A percentile compares a stretch with the other conserved stretches of the same genome.
phyloP scores from a whole-genome alignment of 2,888 invertebrate genomes.

The Polydrusus pterygomalis region DNA sequence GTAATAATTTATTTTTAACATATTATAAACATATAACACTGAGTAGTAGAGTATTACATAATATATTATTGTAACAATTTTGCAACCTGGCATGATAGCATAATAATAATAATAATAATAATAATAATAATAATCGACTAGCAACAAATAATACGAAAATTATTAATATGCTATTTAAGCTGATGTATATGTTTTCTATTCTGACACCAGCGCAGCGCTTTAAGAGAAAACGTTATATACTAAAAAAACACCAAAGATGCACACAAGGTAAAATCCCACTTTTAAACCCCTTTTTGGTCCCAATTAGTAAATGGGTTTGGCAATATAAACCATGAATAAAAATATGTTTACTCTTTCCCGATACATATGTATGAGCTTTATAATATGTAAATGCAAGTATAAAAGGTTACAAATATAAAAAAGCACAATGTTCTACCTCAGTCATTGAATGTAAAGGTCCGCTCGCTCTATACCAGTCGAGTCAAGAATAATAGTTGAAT shows the following conservation, averaged over 20 bases:
- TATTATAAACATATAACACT: constrained; percentile 1
- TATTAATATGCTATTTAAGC: neutral
- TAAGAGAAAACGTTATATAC: neutral
- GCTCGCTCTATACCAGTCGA: no score
- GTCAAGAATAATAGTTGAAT: no score
- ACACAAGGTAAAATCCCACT: neutral
- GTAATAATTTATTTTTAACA: constrained; percentile 18
- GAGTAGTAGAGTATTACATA: neutral
- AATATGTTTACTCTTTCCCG: neutral
- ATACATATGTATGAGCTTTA: constrained; percentile 6
- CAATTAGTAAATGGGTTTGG: constrained; percentile 28
- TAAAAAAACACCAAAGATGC: neutral
- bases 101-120: neutral
- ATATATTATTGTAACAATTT: neutral
- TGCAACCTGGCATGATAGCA: constrained; percentile 4
- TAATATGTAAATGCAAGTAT: neutral
- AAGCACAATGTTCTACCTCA: constrained; percentile 7
- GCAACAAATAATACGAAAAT: neutral
- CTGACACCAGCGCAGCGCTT: neutral
- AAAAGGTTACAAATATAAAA: neutral
- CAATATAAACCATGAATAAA: constrained; percentile 4
- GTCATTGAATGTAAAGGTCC: neutral
- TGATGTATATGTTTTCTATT: constrained; percentile 1
- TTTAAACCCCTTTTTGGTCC: constrained; percentile 41
- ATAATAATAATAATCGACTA: neutral